Evolutionary conservation across 2,888 invertebrate genomes (phyloP).

Genomic region (Mesoligia furuncula): DNA sequence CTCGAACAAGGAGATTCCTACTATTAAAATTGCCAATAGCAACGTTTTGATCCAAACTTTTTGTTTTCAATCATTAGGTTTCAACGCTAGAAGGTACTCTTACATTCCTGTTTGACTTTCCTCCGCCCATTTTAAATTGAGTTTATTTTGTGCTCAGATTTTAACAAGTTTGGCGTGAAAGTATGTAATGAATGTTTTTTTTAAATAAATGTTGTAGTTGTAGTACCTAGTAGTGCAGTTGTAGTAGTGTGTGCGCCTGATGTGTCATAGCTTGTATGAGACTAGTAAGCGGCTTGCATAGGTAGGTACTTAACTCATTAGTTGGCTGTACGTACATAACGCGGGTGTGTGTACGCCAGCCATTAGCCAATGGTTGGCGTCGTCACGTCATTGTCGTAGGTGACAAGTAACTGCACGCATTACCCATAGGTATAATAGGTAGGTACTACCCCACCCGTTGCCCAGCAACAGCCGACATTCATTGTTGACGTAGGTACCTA

Average conservation of each 20-base stretch:
- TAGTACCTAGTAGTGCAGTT: too few relatives aligned
- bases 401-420: neutral
- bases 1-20: neutral
- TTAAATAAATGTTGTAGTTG: too few relatives aligned
- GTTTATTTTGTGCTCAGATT: neutral
- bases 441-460: too few relatives aligned
- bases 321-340: neutral
- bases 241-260: too few relatives aligned
- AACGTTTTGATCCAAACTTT: neutral
- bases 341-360: neutral
- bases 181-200: too few relatives aligned
- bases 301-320: too few relatives aligned
- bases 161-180: neutral
- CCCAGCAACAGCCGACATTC: neutral
- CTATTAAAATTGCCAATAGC: neutral
- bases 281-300: too few relatives aligned
- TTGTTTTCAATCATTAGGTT: neutral
- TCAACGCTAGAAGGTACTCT: neutral
- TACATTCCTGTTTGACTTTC: neutral
- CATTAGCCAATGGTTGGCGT: neutral
- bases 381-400: neutral
- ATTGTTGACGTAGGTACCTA: neutral
- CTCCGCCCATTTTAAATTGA: too few relatives aligned
- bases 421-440: too few relatives aligned
- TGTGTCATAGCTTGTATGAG: neutral